Evolutionary conservation across 2,113 vertebrate genomes (phyloP).

Genomic region (Malurus melanocephalus): DNA sequence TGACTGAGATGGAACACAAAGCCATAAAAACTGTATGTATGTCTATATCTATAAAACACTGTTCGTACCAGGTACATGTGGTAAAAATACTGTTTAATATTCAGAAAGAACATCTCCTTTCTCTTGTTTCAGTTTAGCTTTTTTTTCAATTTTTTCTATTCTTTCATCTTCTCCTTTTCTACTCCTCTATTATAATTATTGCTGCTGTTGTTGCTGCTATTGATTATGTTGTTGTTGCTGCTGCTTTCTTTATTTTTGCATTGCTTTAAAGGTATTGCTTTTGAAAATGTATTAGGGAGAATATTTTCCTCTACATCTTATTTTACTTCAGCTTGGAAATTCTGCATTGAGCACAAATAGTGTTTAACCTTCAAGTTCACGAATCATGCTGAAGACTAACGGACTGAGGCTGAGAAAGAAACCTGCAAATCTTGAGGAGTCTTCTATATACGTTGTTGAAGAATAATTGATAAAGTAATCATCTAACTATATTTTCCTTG

Average conservation of each 20-base stretch:
- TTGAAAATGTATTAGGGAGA: neutral
- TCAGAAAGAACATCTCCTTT: neutral
- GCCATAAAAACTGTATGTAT: neutral
- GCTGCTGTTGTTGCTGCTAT: neutral
- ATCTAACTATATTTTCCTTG: neutral
- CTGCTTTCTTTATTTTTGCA: neutral
- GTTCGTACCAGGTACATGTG: neutral
- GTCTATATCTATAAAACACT: neutral
- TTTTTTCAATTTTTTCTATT: neutral
- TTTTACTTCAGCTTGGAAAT: neutral
- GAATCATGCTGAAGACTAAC: neutral
- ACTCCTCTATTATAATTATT: neutral
- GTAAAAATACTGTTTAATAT: neutral
- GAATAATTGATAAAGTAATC: neutral
- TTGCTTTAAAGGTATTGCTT: neutral
- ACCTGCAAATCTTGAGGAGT: neutral
- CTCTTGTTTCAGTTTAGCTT: neutral
- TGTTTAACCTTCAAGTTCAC: neutral
- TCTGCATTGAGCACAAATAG: neutral
- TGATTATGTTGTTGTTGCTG: neutral
- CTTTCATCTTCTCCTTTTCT: neutral
- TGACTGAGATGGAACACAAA: neutral
- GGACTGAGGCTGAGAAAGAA: neutral
- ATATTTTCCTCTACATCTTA: neutral
- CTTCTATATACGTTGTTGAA: neutral